phyloP scores from a whole-genome alignment of 1,140 invertebrate species.

The Patella vulgata region DNA sequence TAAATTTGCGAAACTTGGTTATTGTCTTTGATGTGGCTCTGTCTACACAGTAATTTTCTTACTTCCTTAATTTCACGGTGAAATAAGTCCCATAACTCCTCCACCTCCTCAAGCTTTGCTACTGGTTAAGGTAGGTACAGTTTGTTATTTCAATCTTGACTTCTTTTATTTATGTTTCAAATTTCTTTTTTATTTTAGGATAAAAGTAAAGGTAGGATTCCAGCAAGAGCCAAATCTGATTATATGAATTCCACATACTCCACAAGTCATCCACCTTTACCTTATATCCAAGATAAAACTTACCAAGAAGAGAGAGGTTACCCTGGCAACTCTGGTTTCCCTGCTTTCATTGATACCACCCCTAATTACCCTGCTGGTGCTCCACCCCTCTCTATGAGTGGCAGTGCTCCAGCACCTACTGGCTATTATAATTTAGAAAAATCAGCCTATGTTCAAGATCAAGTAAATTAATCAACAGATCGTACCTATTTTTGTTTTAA shows the following conservation, averaged over 20 bases:
- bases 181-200: conserved; percentile 45
- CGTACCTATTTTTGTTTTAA: too few relatives aligned
- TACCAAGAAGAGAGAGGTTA: conserved; percentile 59
- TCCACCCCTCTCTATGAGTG: conserved; percentile 52
- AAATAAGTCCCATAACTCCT: too few relatives aligned
- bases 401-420: conserved; percentile 55
- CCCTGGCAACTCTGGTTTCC: conserved; percentile 47
- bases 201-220: conserved; percentile 54
- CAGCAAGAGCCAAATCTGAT: conserved; percentile 52
- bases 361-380: conserved; percentile 56
- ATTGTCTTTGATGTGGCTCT: too few relatives aligned
- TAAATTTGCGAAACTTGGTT: too few relatives aligned
- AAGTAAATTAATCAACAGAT: too few relatives aligned
- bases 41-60: too few relatives aligned
- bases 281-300: conserved; percentile 56
- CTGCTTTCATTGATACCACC: conserved; percentile 23
- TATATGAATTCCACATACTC: conserved; percentile 59
- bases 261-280: conserved; percentile 63
- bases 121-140: too few relatives aligned
- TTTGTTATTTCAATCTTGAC: too few relatives aligned
- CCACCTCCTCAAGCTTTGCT: too few relatives aligned
- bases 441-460: not conserved
- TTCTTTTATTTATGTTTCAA: too few relatives aligned
- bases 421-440: conserved; percentile 49
- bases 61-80: too few relatives aligned